A percentile compares a stretch with the other conserved stretches of the same genome.
Evolutionary conservation across 2,888 invertebrate species (phyloP).

Genomic region (Mylabris sibirica): DNA sequence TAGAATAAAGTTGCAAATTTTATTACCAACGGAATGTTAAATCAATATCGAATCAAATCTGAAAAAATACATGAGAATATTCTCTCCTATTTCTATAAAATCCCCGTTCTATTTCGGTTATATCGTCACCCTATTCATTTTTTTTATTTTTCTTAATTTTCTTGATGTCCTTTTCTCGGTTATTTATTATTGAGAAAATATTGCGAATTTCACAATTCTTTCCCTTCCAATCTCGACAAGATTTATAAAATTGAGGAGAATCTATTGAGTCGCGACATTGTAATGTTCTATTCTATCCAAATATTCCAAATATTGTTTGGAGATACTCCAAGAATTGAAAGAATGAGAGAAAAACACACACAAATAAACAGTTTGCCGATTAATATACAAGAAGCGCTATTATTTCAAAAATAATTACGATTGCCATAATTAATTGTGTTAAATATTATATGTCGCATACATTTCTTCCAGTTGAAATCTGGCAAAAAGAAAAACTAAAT

Average conservation of each 20-base stretch:
- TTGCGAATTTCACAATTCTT: no score
- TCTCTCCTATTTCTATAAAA: neutral
- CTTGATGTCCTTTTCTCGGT: neutral
- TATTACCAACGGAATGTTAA: neutral
- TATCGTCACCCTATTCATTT: neutral
- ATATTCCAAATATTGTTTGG: constrained; percentile 8
- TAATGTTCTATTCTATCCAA: constrained; percentile 4
- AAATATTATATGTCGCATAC: neutral
- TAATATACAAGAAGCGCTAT: neutral
- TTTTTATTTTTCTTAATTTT: neutral
- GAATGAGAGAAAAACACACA: neutral
- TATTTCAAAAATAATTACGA: neutral
- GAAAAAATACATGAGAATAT: constrained; percentile 1
- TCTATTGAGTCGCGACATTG: constrained; percentile 11
- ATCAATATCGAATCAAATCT: neutral
- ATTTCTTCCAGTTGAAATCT: no score
- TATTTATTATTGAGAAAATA: neutral
- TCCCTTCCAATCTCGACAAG: neutral
- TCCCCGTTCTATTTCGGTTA: neutral
- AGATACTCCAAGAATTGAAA: constrained; percentile 1
- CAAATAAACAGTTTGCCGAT: neutral
- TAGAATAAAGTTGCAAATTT: neutral
- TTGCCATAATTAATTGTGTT: neutral
- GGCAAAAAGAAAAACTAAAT: neutral
- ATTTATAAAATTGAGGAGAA: neutral